Conservation (phyloP, 2,113 vertebrate species). For the Cynopterus brachyotis region DNA sequence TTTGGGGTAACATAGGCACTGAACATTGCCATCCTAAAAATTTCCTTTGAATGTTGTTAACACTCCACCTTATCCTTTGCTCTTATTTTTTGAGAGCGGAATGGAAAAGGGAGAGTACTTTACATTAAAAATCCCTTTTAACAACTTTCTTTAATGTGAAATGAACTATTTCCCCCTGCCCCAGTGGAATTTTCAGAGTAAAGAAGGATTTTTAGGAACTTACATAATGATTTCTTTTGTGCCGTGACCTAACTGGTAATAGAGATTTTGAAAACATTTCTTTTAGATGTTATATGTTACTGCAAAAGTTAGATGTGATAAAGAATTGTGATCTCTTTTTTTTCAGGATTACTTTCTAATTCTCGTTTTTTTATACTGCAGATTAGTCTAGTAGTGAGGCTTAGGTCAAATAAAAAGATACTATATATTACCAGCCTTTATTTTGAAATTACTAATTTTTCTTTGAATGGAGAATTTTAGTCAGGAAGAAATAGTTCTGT, state of each 20-base stretch:
- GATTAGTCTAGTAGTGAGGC: neutral
- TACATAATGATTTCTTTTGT: neutral
- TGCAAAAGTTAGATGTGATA: neutral
- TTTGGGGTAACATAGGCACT: neutral
- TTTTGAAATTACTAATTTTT: neutral
- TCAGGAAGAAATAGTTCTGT: neutral
- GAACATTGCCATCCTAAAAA: neutral
- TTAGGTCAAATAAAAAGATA: neutral
- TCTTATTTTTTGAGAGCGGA: neutral
- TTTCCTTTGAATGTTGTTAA: neutral
- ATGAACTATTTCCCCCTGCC: neutral
- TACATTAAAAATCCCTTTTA: neutral
- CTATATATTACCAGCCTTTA: neutral
- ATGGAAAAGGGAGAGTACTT: neutral
- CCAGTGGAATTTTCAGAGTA: neutral
- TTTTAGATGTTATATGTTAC: neutral
- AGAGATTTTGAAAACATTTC: neutral
- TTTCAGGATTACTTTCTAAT: neutral
- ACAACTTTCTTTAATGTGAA: neutral
- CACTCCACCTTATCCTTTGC: neutral
- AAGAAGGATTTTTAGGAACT: neutral
- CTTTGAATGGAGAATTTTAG: neutral
- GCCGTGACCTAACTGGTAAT: neutral
- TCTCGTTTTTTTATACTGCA: neutral
- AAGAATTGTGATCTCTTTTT: neutral